Base-by-base conservation (phyloP, 1,140 invertebrate genomes). In the Lasioglossum baleicum region DNA sequence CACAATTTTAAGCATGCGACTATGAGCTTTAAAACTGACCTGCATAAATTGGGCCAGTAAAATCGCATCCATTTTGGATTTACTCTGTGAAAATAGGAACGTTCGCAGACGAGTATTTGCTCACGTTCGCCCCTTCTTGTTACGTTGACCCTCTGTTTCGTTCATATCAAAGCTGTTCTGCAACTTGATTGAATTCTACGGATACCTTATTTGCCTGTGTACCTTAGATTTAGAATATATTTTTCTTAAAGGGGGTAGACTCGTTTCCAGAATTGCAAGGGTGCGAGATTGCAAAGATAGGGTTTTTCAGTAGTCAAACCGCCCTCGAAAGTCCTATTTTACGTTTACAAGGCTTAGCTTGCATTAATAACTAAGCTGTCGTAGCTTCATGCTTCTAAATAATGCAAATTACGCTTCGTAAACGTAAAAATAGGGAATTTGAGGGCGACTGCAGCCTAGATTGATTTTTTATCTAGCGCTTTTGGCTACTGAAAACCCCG, bases 11-110 rank as follows among this genome's bases (percentile, higher is more conserved):
- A 85, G 61, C 71, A 63, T 82, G 73, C 65, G 64, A 84, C 60
- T 72, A 80, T 56, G 79, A 85, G 77, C 82, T 85, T 84, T 81
- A 84, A 48, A 65, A 84, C 73, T 76, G 56, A 48, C 44, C 53
- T 48, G 20, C 48, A 42, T 76, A 79, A 73, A 42, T 8, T 72
- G 75, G 65, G 48, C 44, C 51, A 53, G 48, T 60, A 20, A 67
- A 78, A 61, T 44, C 13, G 80, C 81, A 83, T 78, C 61, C 26
- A 35, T 53, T 82, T 71, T 44, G 56, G 53, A 78, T 65, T 83
- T 66, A 88, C 76, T 85, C 60, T 31, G 51, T 73, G 64, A 64
- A 26, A 56, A 31, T 51, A 70, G 31, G 13, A 15, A 20, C 60
- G 26, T 60, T 48, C 48, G 15, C 40, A 35, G 56, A 40, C 20